Conservation (phyloP, 2,797 vertebrate genomes). For the Catamblyrhynchus diadema region DNA sequence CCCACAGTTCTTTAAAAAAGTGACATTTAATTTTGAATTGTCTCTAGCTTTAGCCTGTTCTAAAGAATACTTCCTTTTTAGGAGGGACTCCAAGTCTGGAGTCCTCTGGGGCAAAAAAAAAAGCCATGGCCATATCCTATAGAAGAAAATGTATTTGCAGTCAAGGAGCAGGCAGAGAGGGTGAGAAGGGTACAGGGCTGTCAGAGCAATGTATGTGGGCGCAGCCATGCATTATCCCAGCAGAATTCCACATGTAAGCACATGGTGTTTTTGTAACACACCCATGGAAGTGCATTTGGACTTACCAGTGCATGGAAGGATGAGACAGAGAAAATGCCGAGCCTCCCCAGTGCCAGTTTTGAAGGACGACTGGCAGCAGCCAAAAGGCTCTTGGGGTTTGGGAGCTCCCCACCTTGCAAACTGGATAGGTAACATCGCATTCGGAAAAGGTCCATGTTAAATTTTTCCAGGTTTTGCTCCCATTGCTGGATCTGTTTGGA, state of each 20-base stretch:
- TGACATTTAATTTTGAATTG: not conserved
- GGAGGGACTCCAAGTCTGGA: not conserved
- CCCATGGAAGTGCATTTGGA: not conserved
- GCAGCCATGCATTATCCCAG: not conserved
- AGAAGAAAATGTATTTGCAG: not conserved
- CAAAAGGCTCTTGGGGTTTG: conserved; percentile 92
- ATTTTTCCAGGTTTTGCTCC: conserved; percentile 95
- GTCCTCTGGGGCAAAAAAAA: not conserved
- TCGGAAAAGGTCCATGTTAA: conserved; percentile 93
- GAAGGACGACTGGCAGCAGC: conserved; percentile 91
- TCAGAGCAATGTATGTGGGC: not conserved
- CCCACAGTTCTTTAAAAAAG: not conserved
- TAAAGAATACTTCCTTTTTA: not conserved
- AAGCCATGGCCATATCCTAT: not conserved
- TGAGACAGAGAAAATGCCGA: conserved; percentile 91
- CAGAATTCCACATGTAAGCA: not conserved
- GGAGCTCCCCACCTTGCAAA: conserved; percentile 91
- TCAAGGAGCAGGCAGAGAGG: not conserved
- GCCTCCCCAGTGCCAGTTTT: conserved; percentile 85
- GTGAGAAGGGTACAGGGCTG: not conserved
- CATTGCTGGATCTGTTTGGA: conserved; percentile 89
- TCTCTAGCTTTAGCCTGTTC: not conserved
- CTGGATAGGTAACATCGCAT: conserved; percentile 94
- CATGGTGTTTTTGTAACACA: not conserved
- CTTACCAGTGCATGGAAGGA: conserved; percentile 94